Percentiles rank a stretch among this genome's conserved stretches.
These are phyloP conservation scores for Chrosomus eos DNA, from an alignment of 2,797 vertebrate genomes.

Conservation along the genomic window DNA sequence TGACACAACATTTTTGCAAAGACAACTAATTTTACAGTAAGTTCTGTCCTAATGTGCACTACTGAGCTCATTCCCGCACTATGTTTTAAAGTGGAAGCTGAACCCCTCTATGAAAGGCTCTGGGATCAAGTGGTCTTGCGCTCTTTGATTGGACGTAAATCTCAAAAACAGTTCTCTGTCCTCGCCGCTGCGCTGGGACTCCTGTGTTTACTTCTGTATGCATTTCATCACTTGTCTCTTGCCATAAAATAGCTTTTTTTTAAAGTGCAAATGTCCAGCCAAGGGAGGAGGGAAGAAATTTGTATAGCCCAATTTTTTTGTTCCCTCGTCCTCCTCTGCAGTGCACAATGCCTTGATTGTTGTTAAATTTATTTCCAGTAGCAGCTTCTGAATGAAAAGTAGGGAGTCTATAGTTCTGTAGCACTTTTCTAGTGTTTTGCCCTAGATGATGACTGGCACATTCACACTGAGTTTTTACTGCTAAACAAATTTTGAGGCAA, in stretches of 20 bases:
- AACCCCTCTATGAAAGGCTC: neutral
- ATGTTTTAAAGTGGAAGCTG: neutral
- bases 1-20: neutral
- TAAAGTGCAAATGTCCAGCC: constrained; percentile 37
- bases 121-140: neutral
- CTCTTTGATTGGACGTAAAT: constrained; percentile 10
- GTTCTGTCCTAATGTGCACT: neutral
- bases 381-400: constrained; percentile 27
- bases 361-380: constrained; percentile 39
- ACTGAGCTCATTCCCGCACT: neutral
- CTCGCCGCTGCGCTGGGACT: neutral
- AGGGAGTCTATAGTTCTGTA: neutral
- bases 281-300: neutral
- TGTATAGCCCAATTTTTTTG: constrained; percentile 21
- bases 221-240: constrained; percentile 25
- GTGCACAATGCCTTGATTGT: constrained; percentile 14
- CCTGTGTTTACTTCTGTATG: neutral
- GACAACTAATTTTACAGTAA: neutral
- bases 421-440: neutral
- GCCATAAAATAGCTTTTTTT: constrained; percentile 36
- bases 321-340: constrained; percentile 6
- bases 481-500: neutral
- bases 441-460: neutral
- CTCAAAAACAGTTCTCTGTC: neutral
- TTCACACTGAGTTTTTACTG: neutral